phyloP scores from a whole-genome alignment of 1,140 invertebrate genomes.

The Aphaenogaster ashmeadi region DNA sequence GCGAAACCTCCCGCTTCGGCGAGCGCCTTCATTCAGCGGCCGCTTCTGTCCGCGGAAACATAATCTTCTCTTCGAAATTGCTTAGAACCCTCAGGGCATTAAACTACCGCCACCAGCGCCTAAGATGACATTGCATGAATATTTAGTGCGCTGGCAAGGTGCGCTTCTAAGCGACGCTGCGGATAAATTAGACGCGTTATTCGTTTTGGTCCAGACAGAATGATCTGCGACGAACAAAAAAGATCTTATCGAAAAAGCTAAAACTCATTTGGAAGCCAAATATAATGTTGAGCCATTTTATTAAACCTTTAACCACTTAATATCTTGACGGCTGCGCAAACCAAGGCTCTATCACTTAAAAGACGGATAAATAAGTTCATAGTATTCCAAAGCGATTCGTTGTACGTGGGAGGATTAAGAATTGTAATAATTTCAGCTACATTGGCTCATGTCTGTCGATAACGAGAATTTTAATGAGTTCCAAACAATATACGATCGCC shows the following conservation, averaged over 20 bases:
- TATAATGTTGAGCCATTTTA: neutral
- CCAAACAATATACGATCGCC: neutral
- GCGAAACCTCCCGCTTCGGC: conserved; percentile 10
- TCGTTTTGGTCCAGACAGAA: neutral
- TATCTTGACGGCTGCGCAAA: neutral
- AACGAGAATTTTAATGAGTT: conserved; percentile 22
- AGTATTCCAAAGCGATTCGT: neutral
- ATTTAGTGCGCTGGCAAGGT: conserved; percentile 65
- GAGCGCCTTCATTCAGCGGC: conserved; percentile 60
- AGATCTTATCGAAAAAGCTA: neutral
- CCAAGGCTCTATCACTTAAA: neutral
- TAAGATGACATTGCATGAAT: conserved; percentile 70
- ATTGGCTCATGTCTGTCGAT: neutral
- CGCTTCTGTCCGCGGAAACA: conserved; percentile 69
- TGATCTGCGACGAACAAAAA: neutral
- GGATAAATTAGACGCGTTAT: conserved; percentile 52
- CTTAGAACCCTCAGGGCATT: conserved; percentile 66
- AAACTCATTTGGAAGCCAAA: neutral
- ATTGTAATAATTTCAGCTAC: neutral
- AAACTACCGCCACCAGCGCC: neutral
- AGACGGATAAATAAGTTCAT: too few relatives aligned
- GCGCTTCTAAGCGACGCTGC: conserved; percentile 27
- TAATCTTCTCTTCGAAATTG: conserved; percentile 77
- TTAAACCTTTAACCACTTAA: neutral
- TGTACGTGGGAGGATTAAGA: neutral